phyloP scores from a whole-genome alignment of 2,113 vertebrate species.

The Struthio camelus region DNA sequence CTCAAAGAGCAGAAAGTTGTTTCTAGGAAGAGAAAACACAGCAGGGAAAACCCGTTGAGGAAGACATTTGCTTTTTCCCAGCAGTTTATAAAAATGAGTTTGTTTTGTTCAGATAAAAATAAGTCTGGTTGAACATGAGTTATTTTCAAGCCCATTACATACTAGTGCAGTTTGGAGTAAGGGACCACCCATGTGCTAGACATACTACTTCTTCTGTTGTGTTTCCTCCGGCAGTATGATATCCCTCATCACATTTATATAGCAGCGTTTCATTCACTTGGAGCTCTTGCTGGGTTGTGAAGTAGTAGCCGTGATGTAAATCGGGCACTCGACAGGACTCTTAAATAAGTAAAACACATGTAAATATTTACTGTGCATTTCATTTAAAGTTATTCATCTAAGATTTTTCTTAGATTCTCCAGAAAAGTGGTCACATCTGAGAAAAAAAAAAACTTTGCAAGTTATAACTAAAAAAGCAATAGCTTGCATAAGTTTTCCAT shows the following conservation, averaged over 20 bases:
- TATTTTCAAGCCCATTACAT: constrained; percentile 25
- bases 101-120: neutral
- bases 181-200: constrained; percentile 51
- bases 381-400: neutral
- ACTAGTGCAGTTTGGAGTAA: constrained; percentile 70
- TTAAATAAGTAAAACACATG: neutral
- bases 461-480: neutral
- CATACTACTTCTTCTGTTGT: constrained; percentile 34
- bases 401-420: neutral
- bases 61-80: neutral
- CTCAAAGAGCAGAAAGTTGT: constrained; percentile 63
- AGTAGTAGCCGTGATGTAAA: constrained; percentile 66
- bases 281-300: constrained; percentile 32
- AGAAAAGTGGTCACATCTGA: neutral
- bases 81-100: neutral
- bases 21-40: constrained; percentile 56
- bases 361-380: neutral
- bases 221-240: constrained; percentile 31
- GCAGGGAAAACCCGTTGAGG: neutral
- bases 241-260: constrained; percentile 63
- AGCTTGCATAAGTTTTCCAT: neutral
- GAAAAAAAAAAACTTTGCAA: neutral
- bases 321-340: constrained; percentile 65
- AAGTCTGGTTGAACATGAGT: neutral
- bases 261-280: constrained; percentile 6